A percentile compares a stretch with the other conserved stretches of the same genome.
Conservation (phyloP, 2,797 vertebrate genomes). For the Microctenopoma lineatum region DNA sequence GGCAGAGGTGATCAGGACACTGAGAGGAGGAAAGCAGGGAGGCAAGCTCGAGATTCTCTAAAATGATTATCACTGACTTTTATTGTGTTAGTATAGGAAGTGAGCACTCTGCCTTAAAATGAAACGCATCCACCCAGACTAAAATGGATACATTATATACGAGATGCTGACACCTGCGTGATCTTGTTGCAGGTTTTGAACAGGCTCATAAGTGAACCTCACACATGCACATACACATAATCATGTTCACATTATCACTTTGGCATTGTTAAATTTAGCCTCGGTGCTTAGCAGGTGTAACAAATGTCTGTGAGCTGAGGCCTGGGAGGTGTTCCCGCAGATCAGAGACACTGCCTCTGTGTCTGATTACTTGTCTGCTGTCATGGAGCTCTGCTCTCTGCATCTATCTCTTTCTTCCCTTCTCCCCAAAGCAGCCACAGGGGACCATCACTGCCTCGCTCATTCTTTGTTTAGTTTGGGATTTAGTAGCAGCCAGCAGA, state of each 20-base stretch:
- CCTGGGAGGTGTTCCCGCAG: slow-evolving; percentile 74
- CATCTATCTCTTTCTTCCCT: slow-evolving; percentile 49
- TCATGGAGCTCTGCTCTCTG: slow-evolving; percentile 73
- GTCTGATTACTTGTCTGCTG: slow-evolving; percentile 79
- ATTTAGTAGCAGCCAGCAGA: slow-evolving; percentile 47
- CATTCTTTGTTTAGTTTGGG: slow-evolving; percentile 64
- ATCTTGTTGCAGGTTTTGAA: slow-evolving; percentile 54
- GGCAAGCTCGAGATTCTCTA: slow-evolving; percentile 29
- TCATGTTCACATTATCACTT: slow-evolving; percentile 60
- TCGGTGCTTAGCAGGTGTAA: slow-evolving; percentile 75
- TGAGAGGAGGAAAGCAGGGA: slow-evolving; percentile 8
- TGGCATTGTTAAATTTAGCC: slow-evolving; percentile 78
- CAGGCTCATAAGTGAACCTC: slow-evolving; percentile 39
- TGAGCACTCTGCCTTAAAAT: slow-evolving; percentile 13
- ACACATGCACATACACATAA: slow-evolving; percentile 55
- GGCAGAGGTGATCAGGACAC: slow-evolving; percentile 31
- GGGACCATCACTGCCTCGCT: slow-evolving; percentile 56
- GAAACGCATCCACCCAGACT: slow-evolving; percentile 8
- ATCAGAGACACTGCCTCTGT: slow-evolving; percentile 69
- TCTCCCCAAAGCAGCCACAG: slow-evolving; percentile 59
- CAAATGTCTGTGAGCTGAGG: slow-evolving; percentile 69
- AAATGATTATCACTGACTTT: slow-evolving; percentile 43
- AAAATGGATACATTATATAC: slow-evolving; percentile 26
- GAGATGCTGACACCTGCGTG: slow-evolving; percentile 44
- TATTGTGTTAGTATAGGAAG: slow-evolving; percentile 29